phyloP scores from a whole-genome alignment of 64 coral and sea anemone genomes.

The Montipora capricornis region DNA sequence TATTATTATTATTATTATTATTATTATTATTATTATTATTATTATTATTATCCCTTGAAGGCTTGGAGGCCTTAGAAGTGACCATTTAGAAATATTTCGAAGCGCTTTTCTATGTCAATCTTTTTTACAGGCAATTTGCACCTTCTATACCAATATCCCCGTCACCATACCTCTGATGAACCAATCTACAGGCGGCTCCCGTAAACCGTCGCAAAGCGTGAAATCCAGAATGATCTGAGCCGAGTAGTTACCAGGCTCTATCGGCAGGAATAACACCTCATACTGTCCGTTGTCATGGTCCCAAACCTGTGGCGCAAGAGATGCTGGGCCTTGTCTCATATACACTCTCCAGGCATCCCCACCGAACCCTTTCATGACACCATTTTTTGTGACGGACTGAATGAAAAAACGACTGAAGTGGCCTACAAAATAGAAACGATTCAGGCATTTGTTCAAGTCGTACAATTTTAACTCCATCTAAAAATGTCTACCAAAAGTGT shows the following conservation, averaged over 20 bases:
- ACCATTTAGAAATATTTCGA: too few relatives aligned
- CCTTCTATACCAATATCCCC: too few relatives aligned
- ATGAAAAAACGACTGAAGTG: conserved; percentile 87
- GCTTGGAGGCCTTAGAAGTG: too few relatives aligned
- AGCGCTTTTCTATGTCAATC: too few relatives aligned
- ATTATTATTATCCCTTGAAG: too few relatives aligned
- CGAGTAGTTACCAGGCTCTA: conserved; percentile 77
- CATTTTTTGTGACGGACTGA: conserved; percentile 71
- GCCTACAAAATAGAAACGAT: conserved; percentile 36
- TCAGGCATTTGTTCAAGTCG: too few relatives aligned
- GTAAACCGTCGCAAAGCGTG: conserved; percentile 79
- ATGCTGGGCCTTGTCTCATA: conserved; percentile 87
- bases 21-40: too few relatives aligned
- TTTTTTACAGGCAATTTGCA: neutral
- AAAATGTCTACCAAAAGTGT: too few relatives aligned
- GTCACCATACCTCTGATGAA: conserved; percentile 73
- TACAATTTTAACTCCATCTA: neutral
- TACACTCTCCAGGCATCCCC: conserved; percentile 86
- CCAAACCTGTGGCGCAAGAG: conserved; percentile 73
- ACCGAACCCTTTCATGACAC: conserved; percentile 45
- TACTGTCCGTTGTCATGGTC: conserved; percentile 85
- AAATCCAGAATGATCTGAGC: conserved; percentile 79
- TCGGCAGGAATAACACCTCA: conserved; percentile 73
- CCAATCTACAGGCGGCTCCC: conserved; percentile 73
- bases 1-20: too few relatives aligned